Percentiles rank a stretch among this genome's conserved stretches.
Evolutionary conservation across 2,797 vertebrate species (phyloP).

Genomic region (Choloepus didactylus): DNA sequence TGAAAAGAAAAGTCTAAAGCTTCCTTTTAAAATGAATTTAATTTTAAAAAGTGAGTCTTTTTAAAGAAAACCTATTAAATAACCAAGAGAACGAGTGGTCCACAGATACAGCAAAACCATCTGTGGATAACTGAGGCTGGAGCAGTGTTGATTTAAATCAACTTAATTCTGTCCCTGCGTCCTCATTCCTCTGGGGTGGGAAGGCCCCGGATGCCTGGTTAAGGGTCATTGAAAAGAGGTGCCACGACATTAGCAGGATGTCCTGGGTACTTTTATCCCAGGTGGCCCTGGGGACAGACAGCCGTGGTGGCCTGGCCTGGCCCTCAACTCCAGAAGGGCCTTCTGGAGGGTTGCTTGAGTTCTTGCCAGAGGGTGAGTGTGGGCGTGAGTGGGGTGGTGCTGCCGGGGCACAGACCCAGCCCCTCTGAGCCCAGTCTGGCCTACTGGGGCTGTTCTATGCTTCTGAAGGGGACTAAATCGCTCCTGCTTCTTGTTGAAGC

Average conservation of each 20-base stretch:
- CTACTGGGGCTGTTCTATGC: background rate
- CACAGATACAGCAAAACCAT: background rate
- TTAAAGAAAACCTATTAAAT: background rate
- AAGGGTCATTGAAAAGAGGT: accelerated
- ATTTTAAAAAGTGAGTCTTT: background rate
- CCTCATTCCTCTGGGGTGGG: accelerated
- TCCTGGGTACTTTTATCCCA: background rate
- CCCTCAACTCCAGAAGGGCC: background rate
- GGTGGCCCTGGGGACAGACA: background rate
- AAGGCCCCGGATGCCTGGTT: no score
- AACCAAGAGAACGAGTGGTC: background rate
- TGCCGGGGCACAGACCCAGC: background rate
- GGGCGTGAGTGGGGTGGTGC: background rate
- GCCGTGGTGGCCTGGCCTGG: background rate
- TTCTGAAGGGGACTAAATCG: background rate
- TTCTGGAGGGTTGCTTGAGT: background rate
- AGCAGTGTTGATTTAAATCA: background rate
- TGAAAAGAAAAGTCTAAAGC: background rate
- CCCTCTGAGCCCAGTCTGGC: no score
- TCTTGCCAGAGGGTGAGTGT: background rate
- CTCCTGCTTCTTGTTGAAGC: accelerated
- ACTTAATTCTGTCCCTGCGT: background rate
- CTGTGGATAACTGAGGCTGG: background rate
- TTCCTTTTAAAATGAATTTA: constrained; percentile 42
- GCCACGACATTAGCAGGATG: background rate